These are phyloP conservation scores for Contarinia nasturtii DNA, from an alignment of 1,140 invertebrate genomes.

Conservation along the genomic window DNA sequence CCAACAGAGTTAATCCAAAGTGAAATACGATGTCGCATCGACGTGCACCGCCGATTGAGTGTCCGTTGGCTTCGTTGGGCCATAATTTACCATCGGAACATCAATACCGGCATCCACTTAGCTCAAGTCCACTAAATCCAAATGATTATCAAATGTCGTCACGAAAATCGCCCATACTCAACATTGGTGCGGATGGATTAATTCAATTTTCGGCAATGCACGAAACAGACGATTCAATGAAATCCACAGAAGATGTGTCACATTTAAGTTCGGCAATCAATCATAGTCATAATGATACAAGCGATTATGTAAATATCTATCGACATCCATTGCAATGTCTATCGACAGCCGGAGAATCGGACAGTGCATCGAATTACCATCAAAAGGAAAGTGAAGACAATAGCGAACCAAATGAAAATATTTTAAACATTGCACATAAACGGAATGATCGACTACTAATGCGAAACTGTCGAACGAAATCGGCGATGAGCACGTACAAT, in stretches of 20 bases:
- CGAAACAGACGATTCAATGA: too few species aligned
- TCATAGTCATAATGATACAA: too few species aligned
- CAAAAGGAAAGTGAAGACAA: neutral
- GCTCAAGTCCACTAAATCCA: slow-evolving; percentile 24
- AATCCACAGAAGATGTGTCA: too few species aligned
- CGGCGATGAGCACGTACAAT: neutral
- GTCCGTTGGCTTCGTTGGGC: slow-evolving; percentile 36
- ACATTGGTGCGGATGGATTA: slow-evolving; percentile 11
- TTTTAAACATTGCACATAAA: neutral
- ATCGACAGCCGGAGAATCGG: neutral
- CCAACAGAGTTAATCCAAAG: too few species aligned
- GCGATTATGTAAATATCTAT: too few species aligned
- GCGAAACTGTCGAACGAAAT: neutral
- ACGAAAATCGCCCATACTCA: slow-evolving; percentile 20
- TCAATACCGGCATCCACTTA: slow-evolving; percentile 24
- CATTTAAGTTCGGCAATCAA: too few species aligned
- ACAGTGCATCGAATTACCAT: slow-evolving; percentile 1
- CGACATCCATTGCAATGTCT: neutral
- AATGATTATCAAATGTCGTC: slow-evolving; percentile 24
- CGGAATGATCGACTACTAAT: neutral
- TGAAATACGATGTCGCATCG: neutral
- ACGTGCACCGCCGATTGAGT: slow-evolving; percentile 24
- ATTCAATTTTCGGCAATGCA: slow-evolving; percentile 3
- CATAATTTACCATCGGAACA: slow-evolving; percentile 26
- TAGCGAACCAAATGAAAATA: neutral